A percentile compares a stretch with the other conserved stretches of the same genome.
phyloP scores from a whole-genome alignment of 2,888 invertebrate species.

The Pandemis corylana region DNA sequence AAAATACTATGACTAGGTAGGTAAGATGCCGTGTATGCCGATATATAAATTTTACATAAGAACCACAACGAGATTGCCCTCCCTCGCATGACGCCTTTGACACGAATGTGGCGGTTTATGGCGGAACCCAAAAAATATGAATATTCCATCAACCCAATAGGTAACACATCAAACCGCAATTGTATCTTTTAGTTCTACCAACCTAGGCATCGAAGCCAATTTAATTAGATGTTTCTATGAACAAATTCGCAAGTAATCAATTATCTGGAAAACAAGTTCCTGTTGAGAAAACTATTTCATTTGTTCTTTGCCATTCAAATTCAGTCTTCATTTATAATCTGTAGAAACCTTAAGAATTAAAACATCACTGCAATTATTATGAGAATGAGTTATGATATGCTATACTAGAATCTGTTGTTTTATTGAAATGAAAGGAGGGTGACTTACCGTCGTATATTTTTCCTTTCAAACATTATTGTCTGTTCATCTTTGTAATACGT shows the following conservation, averaged over 20 bases:
- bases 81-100: slow-evolving; percentile 24
- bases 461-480: neutral
- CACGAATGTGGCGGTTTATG: slow-evolving; percentile 19
- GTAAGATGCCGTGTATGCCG: neutral
- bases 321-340: neutral
- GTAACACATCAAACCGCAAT: neutral
- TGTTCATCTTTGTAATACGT: slow-evolving; percentile 7
- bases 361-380: neutral
- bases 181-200: neutral
- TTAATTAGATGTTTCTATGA: too few species aligned
- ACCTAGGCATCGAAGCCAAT: too few species aligned
- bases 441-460: neutral
- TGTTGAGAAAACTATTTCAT: neutral
- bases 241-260: too few species aligned
- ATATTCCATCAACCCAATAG: slow-evolving; percentile 25
- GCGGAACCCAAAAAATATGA: slow-evolving; percentile 28
- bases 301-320: neutral
- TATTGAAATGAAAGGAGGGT: neutral
- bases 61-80: slow-evolving; percentile 21
- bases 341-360: neutral
- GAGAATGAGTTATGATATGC: neutral
- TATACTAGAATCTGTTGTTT: neutral
- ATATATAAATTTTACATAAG: slow-evolving; percentile 13
- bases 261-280: too few species aligned
- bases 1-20: neutral